Evolutionary conservation across 23 tunicate genomes (phyloP), one percentile per base, ranked within the genome.

Genomic region (Oikopleura vanhoeffeni): DNA sequence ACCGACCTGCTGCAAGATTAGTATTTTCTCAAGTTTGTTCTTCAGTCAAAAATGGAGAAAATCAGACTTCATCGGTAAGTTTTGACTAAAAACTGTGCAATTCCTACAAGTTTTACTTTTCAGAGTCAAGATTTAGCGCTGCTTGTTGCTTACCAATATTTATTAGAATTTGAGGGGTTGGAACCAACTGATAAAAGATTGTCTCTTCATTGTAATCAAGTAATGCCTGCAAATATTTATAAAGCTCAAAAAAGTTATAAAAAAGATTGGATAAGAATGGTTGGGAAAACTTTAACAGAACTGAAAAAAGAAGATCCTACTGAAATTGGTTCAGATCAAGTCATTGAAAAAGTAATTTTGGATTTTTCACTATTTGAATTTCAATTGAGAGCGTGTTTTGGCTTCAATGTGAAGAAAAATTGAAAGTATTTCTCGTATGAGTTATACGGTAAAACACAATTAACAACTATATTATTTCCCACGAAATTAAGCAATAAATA

Each of bases 261-360:
- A 30, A 71, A 71, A 71, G 79, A 71, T 2, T 71, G 79, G 79
- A 71, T 71, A 33, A 28, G 35, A 24, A 71, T 71, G 79, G 79
- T 71, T 71, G 3, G 35, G 2, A 71, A 71, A 30, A 71, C 79
- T 3, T 13, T 71, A 18, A 18, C 79, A 4, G 79, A 71, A 71
- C 34, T 71, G 38, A 71, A 71, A 71, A 71, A 71, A 30, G 27
- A 13, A 30, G 35, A 71, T 30, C 79, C 79, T 2, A 24, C 35
- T 2, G 79, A 71, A 13, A 13, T 71, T 18, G 35, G 34, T 2
- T 2, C 4, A 18, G 79, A 71, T 71, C 34, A 13, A 30, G 35
- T 71, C 4, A 30, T 71, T 24, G 79, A 71, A 71, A 71, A 71
- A 38, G 79, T 71, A 49, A 8, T 49, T 49, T 49, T 18, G n/a